Evolutionary conservation across 1,140 invertebrate species (phyloP), one percentile per base, ranked within the genome.

Genomic region (Lordiphosa stackelbergi): DNA sequence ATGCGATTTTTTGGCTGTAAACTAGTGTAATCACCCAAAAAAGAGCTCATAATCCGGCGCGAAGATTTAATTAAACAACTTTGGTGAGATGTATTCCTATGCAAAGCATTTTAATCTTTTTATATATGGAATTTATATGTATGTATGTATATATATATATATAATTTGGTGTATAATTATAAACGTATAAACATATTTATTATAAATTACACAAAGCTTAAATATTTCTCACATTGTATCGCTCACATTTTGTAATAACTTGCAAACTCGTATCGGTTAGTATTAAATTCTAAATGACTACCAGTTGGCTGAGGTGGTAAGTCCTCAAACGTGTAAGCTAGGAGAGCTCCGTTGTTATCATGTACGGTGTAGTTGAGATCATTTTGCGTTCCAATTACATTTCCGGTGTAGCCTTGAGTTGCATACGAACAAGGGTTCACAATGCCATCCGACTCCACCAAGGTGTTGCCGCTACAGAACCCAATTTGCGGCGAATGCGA

Each of bases 211-310:
- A 83, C 73, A 83, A 83, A 75, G 66, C 77, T 83, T 83, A 83
- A 63, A 69, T 73, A 72, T 83, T 71, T 83, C 65, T 77, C 77
- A 77, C 71, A 81, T 79, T 73, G 63, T 81, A 61, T 70, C 49
- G 52, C 64, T 71, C 59, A 71, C 69, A 71, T 71, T 68, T 63
- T 71, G 54, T 85, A 85, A 73, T 81, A 71, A 70, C 61, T 85
- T 63, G 81, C 69, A 85, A 85, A 85, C 66, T 79, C 77, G 68
- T 83, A 85, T 79, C 68, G 61, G 64, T 77, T 79, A 61, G 73
- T 81, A 58, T 83, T 85, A 86, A 86, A 86, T 65, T 86, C 85
- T 81, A 86, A 81, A 72, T 86, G 85, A 75, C 84, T 86, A 66
- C 84, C 74, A 60, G 74, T 73, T 62, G 78, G 75, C 68, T 86